Conservation (phyloP, 1,140 invertebrate genomes). For the Apolygus lucorum region DNA sequence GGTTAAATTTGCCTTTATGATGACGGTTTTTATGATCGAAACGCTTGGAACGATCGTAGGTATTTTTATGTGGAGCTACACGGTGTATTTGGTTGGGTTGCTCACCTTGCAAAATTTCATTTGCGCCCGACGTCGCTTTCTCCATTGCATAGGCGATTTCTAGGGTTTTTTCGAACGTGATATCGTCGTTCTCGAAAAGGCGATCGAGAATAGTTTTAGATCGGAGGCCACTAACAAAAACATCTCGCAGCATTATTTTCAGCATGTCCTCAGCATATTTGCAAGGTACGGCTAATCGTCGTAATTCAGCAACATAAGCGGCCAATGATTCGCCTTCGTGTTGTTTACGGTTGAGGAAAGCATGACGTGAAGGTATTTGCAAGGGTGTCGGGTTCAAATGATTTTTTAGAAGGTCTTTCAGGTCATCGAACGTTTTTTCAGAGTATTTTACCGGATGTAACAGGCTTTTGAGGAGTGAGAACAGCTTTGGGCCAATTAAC, state of each 20-base stretch:
- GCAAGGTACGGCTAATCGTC: background rate
- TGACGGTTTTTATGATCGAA: background rate
- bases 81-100: constrained; percentile 7
- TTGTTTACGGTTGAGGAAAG: constrained; percentile 5
- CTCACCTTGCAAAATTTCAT: constrained; percentile 3
- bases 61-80: background rate
- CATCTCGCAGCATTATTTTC: background rate
- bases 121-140: constrained; percentile 2
- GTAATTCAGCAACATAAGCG: background rate
- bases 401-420: background rate
- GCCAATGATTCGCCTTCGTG: constrained; percentile 1
- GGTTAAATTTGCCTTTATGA: background rate
- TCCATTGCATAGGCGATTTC: background rate
- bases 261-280: constrained; percentile 2
- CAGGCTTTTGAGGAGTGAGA: background rate
- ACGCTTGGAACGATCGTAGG: constrained; percentile 1
- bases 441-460: background rate
- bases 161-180: background rate
- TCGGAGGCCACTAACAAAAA: constrained; percentile 4
- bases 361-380: constrained; percentile 8
- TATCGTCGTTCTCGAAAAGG: constrained; percentile 5
- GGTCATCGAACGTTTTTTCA: background rate
- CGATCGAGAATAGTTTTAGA: background rate
- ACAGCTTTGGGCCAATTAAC: background rate
- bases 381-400: constrained; percentile 2